These are phyloP conservation scores for Rotaria magnacalcarata DNA, from an alignment of 2,888 invertebrate genomes.

Conservation along the genomic window DNA sequence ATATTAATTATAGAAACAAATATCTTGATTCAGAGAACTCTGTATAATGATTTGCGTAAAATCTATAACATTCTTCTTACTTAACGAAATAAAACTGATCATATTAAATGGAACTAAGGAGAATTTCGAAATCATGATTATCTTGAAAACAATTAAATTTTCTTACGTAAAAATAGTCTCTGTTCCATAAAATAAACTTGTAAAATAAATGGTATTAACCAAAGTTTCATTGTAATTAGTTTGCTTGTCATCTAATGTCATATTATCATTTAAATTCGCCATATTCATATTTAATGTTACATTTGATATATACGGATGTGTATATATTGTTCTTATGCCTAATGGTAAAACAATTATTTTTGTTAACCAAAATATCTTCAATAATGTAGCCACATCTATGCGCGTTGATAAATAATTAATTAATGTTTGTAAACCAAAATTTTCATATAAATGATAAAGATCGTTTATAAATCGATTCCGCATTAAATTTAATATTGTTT, in stretches of 20 bases:
- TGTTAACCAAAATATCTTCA: slow-evolving; percentile 27
- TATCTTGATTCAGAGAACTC: no score
- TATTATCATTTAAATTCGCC: not conserved
- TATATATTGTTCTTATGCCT: not conserved
- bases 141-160: no score
- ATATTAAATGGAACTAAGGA: no score
- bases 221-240: not conserved
- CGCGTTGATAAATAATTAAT: not conserved
- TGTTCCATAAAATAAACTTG: slow-evolving; percentile 27
- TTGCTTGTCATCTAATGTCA: not conserved
- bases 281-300: not conserved
- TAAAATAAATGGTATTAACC: slow-evolving; percentile 28
- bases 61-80: no score
- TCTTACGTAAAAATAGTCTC: slow-evolving; percentile 17
- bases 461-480: not conserved
- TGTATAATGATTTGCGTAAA: no score
- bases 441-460: not conserved
- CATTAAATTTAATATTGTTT: not conserved
- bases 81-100: no score
- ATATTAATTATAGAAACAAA: no score
- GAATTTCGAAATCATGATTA: no score
- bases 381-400: not conserved
- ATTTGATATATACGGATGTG: not conserved
- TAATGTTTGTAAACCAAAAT: not conserved
- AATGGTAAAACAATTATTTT: slow-evolving; percentile 21